A percentile compares a stretch with the other conserved stretches of the same genome.
Evolutionary conservation across 2,888 invertebrate species (phyloP).

Genomic region (Ophion slaviceki): DNA sequence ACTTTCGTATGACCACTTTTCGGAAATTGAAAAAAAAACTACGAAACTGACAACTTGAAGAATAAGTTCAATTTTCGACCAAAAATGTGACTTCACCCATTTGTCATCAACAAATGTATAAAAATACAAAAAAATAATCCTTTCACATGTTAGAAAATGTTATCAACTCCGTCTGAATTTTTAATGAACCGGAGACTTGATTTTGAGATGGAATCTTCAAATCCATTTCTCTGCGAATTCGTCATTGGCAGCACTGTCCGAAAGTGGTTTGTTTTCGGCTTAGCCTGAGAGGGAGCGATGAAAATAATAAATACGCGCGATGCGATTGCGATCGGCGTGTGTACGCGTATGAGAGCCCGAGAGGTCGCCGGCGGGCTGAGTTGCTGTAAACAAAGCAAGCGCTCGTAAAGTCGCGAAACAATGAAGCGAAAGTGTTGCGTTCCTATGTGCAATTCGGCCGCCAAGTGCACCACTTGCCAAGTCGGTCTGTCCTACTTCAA

Average conservation of each 20-base stretch:
- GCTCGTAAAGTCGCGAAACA: neutral
- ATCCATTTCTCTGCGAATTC: neutral
- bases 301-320: slow-evolving; percentile 5
- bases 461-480: slow-evolving; percentile 54
- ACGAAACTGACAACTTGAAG: too few species aligned
- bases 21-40: too few species aligned
- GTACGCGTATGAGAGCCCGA: neutral
- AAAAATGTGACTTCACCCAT: too few species aligned
- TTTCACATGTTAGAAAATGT: too few species aligned
- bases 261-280: neutral
- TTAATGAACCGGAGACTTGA: neutral
- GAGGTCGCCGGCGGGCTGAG: neutral
- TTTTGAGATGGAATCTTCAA: neutral
- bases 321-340: neutral
- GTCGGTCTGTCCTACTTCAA: slow-evolving; percentile 54
- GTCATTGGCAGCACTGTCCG: slow-evolving; percentile 49
- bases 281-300: neutral
- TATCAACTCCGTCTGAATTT: neutral
- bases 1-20: too few species aligned
- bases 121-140: too few species aligned
- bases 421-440: slow-evolving; percentile 63
- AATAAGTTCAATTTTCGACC: too few species aligned
- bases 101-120: too few species aligned
- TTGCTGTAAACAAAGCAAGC: neutral
- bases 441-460: slow-evolving; percentile 50